These are phyloP conservation scores for Brachylomia viminalis DNA, from an alignment of 2,888 invertebrate species.

Conservation along the genomic window DNA sequence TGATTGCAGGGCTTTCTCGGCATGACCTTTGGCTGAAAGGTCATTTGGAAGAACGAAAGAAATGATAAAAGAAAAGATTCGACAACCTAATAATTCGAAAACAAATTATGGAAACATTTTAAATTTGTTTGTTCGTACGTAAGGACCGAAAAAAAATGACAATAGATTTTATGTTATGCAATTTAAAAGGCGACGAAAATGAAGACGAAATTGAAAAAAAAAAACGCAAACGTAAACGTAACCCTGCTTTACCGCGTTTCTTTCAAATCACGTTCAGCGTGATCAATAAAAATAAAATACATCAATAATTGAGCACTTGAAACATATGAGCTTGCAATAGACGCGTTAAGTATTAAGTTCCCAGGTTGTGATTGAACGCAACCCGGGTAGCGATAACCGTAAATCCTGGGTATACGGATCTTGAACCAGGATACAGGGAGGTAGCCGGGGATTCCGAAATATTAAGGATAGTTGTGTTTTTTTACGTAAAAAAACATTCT, in stretches of 20 bases:
- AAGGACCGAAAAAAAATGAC: too few relatives aligned
- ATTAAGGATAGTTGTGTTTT: background rate
- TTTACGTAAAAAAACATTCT: background rate
- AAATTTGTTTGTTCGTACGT: too few relatives aligned
- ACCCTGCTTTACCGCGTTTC: conserved; percentile 24
- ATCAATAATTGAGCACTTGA: conserved; percentile 68
- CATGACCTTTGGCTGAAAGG: conserved; percentile 27
- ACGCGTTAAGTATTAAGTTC: conserved; percentile 86
- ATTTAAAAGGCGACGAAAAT: too few relatives aligned
- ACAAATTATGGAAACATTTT: background rate
- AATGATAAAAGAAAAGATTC: background rate
- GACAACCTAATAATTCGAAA: background rate
- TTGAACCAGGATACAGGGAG: conserved; percentile 73
- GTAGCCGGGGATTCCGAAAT: conserved; percentile 59
- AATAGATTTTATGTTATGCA: too few relatives aligned
- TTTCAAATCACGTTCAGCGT: conserved; percentile 68
- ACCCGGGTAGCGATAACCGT: conserved; percentile 89
- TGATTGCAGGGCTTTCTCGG: conserved; percentile 41
- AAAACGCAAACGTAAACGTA: background rate
- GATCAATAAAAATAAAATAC: conserved; percentile 69
- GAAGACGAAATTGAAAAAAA: too few relatives aligned
- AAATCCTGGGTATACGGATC: conserved; percentile 85
- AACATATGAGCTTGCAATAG: conserved; percentile 72
- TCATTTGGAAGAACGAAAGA: background rate
- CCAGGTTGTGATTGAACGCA: conserved; percentile 89